A percentile compares a stretch with the other conserved stretches of the same genome.
Evolutionary conservation across 2,888 invertebrate genomes (phyloP).

Genomic region (Dicyrtomina minuta): DNA sequence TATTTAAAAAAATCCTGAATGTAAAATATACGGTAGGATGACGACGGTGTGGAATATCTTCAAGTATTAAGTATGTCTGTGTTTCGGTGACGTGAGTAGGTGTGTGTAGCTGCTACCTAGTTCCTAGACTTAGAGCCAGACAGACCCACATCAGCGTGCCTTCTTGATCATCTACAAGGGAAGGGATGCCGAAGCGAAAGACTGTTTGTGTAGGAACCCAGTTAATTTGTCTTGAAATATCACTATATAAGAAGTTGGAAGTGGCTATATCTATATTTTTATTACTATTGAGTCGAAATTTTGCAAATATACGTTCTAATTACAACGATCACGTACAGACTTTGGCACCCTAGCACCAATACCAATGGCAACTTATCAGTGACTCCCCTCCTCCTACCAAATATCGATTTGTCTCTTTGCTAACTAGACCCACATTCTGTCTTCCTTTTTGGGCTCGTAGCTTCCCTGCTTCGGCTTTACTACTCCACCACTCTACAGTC

Average conservation of each 20-base stretch:
- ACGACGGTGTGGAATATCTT: too few species aligned
- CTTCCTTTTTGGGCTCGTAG: background rate
- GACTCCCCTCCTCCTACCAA: constrained; percentile 5
- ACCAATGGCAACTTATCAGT: constrained; percentile 25
- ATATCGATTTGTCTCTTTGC: constrained; percentile 25
- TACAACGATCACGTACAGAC: constrained; percentile 7
- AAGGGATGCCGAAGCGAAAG: too few species aligned
- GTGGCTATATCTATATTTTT: background rate
- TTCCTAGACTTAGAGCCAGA: too few species aligned
- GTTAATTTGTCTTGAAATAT: background rate
- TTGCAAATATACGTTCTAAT: too few species aligned
- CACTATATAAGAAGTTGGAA: background rate
- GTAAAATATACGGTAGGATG: too few species aligned
- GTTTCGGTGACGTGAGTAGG: too few species aligned
- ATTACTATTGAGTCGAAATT: background rate
- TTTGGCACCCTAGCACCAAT: constrained; percentile 5
- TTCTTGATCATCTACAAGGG: too few species aligned
- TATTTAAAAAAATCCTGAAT: too few species aligned
- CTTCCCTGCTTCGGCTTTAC: background rate
- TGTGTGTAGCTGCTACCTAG: too few species aligned
- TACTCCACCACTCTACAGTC: background rate
- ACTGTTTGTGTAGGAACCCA: too few species aligned
- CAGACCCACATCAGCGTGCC: too few species aligned
- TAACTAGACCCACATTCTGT: constrained; percentile 17
- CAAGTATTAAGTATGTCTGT: too few species aligned